A percentile compares a stretch with the other conserved stretches of the same genome.
phyloP scores from a whole-genome alignment of 2,797 vertebrate genomes.

The Diceros bicornis region DNA sequence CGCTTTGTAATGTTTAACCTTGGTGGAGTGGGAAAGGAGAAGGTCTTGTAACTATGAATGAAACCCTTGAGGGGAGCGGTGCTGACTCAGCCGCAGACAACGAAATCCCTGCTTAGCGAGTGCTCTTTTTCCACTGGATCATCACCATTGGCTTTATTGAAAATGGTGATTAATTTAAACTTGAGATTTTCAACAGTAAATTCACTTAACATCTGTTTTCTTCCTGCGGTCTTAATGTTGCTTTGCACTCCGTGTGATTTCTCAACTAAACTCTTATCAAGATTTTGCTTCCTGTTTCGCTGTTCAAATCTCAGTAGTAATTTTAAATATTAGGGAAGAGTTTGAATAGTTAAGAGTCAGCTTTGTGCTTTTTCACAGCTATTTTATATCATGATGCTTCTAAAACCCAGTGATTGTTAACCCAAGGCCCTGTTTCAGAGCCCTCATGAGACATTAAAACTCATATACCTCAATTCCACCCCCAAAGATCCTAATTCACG shows the following conservation, averaged over 20 bases:
- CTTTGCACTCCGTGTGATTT: not conserved
- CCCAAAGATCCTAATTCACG: not conserved
- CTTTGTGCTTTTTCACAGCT: not conserved
- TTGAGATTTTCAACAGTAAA: not conserved
- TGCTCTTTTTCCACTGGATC: fast-evolving
- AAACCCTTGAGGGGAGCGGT: not conserved
- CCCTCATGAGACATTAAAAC: not conserved
- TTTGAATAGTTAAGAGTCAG: not conserved
- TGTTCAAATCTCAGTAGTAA: not conserved
- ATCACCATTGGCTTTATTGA: not conserved
- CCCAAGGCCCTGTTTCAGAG: not conserved
- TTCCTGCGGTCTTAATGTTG: not conserved
- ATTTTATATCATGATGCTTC: not conserved
- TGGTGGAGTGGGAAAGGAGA: not conserved
- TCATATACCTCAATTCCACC: not conserved
- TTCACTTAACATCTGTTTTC: not conserved
- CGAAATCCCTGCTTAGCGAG: not conserved
- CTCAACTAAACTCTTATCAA: not conserved
- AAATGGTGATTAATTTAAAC: not conserved
- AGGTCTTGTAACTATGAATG: not conserved
- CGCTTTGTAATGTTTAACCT: not conserved
- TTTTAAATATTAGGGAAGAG: not conserved
- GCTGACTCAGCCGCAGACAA: not conserved
- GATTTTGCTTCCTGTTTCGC: not conserved
- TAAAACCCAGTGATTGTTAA: constrained; percentile 1